A percentile compares a stretch with the other conserved stretches of the same genome.
These are phyloP conservation scores for Sminthurides bifidus DNA, from an alignment of 1,140 invertebrate genomes.

Conservation along the genomic window DNA sequence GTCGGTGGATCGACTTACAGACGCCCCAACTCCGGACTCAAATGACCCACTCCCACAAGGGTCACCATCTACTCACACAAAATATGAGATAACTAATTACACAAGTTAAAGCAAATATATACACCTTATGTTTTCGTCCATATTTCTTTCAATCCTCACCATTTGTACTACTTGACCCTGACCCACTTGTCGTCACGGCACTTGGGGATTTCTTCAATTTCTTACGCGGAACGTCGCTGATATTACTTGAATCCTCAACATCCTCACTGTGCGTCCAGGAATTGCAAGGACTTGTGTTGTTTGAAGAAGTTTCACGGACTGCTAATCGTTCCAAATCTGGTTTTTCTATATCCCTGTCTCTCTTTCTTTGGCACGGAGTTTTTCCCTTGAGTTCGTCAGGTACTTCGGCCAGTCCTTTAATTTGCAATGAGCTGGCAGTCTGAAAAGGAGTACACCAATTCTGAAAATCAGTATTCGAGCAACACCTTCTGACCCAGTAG, in stretches of 20 bases:
- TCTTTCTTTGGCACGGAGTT: neutral
- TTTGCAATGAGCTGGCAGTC: constrained; percentile 74
- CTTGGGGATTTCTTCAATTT: constrained; percentile 28
- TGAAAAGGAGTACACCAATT: too few species aligned
- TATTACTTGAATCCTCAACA: too few species aligned
- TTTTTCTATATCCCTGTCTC: constrained; percentile 1
- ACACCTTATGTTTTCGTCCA: too few species aligned
- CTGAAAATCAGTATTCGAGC: too few species aligned
- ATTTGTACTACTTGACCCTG: constrained; percentile 28
- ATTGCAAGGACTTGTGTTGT: too few species aligned
- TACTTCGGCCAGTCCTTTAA: constrained; percentile 73
- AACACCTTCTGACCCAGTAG: too few species aligned
- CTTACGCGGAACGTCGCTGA: constrained; percentile 29
- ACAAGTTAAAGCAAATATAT: too few species aligned
- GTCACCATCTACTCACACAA: too few species aligned
- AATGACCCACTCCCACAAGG: constrained; percentile 15
- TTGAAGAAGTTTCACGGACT: too few species aligned
- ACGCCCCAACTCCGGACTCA: constrained; percentile 28
- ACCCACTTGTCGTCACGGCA: constrained; percentile 8
- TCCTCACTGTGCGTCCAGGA: too few species aligned
- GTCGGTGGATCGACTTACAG: constrained; percentile 26
- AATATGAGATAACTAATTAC: too few species aligned
- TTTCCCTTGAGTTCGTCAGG: constrained; percentile 41
- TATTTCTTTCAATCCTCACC: too few species aligned
- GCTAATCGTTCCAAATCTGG: neutral